Evolutionary conservation across 2,888 invertebrate genomes (phyloP), one percentile per base, ranked within the genome.

Genomic region (Masnerella sp.): DNA sequence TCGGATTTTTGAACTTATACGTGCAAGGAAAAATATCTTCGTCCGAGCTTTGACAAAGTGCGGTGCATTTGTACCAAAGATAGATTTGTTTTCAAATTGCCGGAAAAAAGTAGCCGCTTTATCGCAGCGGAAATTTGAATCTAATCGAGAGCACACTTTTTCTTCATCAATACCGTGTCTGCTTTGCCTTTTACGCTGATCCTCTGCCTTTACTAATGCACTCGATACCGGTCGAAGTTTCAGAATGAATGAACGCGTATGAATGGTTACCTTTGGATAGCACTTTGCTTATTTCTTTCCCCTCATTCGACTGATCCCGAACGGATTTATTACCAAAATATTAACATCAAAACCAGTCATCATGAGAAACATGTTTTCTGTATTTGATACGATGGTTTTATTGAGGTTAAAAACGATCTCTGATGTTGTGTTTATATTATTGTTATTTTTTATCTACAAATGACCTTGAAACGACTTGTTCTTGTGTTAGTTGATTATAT

Each of bases 231-330:
- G n/a, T n/a, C n/a, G n/a, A n/a, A n/a, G n/a, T n/a, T n/a, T n/a
- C 47, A 18, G 38, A 59, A 59, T 38, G 40, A 61, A 49, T 61
- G 40, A 30, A 34, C 42, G 9, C 42, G 34, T 30, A 51, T 64
- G 62, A 64, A 64, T 52, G 28, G 42, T 42, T 43, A 25, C 25
- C 25, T 52, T 42, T 34, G 20, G 40, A 34, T 43, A 43, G 43
- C 25, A 34, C 51, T 43, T 17, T 22, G 51, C 62, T 52, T 42
- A 64, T 64, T 64, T 52, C 61, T 12, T 62, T 14, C 30, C 30
- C 22, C 14, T 40, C 42, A 40, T 49, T 15, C 61, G 12, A 51
- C 49, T 30, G 32, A 62, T 42, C 51, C 20, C 14, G 51, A 22
- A 34, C 51, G 14, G 20, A 43, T 42, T 51, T 51, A 62, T 52